Base-by-base conservation (phyloP, 2,888 invertebrate species). In the Coenonympha glycerion region DNA sequence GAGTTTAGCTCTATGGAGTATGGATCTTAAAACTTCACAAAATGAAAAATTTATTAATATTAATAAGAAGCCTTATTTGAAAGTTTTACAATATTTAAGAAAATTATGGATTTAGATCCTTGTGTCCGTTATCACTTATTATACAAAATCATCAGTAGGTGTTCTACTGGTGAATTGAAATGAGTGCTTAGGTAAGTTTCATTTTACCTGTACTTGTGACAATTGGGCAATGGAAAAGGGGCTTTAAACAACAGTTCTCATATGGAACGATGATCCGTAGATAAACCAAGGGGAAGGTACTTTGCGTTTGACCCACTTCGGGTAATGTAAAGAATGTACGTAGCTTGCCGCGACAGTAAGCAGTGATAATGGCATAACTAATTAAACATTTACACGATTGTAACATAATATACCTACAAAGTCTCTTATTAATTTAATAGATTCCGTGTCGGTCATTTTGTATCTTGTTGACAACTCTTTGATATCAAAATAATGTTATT, bases 211-310 rank as follows among this genome's bases (percentile, higher is more conserved):
- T n/a, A n/a, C n/a, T n/a, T n/a, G n/a, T n/a, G n/a, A n/a, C n/a
- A n/a, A n/a, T n/a, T n/a, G n/a, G n/a, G n/a, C 8, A 42, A 21
- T 42, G 30, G 2, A 16, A 24, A 9, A 16, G 33, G 9, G 8
- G 3, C 37, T 22, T 24, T 13, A 42, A 6, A 56, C 63, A 56
- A 60, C 55, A 57, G 63, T 62, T 60, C 60, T 59, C 62, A 57
- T 53, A 53, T 59, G 57, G 57, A 62, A 56, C 56, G 50, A 47
- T 37, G 60, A 51, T 53, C 47, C 24, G 39, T 55, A 54, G 46
- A 52, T 52, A 49, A 51, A 40, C 40, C 19, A 34, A 33, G 28
- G 45, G n/a, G 31, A 18, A 42, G 16, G 30, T 24, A 45, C 39
- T 22, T 19, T n/a, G 22, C 34, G 18, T 50, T 48, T 57, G 49